Evolutionary conservation across 1,140 invertebrate species (phyloP), one percentile per base, ranked within the genome.

Genomic region (Brachionus koreanus): DNA sequence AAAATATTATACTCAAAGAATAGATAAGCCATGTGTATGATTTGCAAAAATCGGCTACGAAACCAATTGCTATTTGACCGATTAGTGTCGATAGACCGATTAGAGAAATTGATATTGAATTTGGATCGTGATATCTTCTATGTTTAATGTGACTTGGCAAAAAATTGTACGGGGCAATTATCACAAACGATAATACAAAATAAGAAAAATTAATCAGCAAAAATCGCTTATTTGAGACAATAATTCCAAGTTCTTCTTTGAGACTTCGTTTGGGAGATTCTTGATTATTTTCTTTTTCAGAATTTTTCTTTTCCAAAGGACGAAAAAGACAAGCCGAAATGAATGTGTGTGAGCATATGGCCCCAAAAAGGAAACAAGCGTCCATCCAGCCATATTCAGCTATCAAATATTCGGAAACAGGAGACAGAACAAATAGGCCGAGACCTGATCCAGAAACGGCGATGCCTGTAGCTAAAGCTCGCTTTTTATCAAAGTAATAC

Each of bases 171-270:
- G 94, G 76, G 87, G 19, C 96, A 96, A 85, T 97, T 92, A 87
- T 97, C 95, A 90, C 97, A 98, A 49, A 96, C 96, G 84, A 98
- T 93, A 86, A 93, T 85, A 95, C 92, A 86, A 98, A 96, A 88
- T 98, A 98, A 29, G 95, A 97, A 37, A 95, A 82, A 23, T 92
- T 92, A 87, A 98, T 98, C 72, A 98, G 87, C 77, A 98, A 90
- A 86, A 98, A 98, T 83, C 96, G 90, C 3, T 57, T 65, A 43
- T 82, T 82, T 9, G 13, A 39, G 7, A 5, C 39, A 10, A 67
- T 57, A 13, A 49, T 33, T 67, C 16, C 33, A 12, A 72, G 63
- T 9, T 72, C 61, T 72, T 82, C 39, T 13, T 43, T 16, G 5
- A 69, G 16, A 19, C 33, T 67, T 19, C 35, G 9, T 49, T 39